phyloP scores from a whole-genome alignment of 2,113 vertebrate species.

The Capra hircus region DNA sequence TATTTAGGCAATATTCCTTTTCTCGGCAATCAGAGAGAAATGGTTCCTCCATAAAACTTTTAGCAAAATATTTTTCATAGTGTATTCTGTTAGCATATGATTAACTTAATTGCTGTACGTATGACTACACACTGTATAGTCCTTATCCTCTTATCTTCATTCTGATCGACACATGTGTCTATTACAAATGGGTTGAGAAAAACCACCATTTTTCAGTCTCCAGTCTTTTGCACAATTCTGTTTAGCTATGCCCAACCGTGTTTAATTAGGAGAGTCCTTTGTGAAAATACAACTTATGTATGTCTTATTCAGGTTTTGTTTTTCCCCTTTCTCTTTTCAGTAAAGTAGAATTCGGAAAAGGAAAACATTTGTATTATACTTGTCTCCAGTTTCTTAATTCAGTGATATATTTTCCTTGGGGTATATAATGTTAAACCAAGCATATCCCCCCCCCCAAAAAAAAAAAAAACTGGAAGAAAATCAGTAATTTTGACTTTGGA shows the following conservation, averaged over 20 bases:
- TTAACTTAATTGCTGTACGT: not conserved
- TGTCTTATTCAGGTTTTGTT: not conserved
- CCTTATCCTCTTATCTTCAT: not conserved
- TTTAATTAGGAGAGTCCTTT: not conserved
- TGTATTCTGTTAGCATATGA: not conserved
- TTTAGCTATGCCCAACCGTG: not conserved
- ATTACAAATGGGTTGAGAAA: not conserved
- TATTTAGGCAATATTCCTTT: not conserved
- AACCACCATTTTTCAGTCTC: not conserved
- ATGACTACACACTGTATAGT: not conserved
- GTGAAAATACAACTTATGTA: not conserved
- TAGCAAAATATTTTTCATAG: not conserved
- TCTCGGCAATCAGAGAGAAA: not conserved
- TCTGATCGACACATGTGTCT: not conserved
- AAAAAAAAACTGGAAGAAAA: not conserved
- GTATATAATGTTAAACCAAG: not conserved
- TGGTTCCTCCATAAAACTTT: not conserved
- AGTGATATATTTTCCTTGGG: not conserved
- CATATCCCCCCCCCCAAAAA: not conserved
- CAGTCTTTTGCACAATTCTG: not conserved
- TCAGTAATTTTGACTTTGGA: not conserved
- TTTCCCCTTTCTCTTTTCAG: not conserved
- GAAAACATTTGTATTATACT: not conserved
- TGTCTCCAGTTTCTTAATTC: not conserved
- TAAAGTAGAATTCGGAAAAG: not conserved